Conservation (phyloP, 2,113 vertebrate species). For the Cynoglossus semilaevis region DNA sequence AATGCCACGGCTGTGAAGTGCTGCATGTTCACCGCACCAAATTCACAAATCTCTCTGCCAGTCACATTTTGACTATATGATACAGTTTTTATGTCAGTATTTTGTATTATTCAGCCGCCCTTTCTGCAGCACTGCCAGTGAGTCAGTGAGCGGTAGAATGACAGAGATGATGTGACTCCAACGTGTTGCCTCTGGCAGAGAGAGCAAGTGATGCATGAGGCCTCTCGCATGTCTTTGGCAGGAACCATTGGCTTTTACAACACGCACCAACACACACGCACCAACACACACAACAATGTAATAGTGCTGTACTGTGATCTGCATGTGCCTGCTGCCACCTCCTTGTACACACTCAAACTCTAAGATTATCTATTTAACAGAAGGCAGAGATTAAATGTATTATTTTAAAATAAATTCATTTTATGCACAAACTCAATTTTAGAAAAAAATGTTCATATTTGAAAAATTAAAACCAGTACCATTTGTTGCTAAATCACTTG, state of each 20-base stretch:
- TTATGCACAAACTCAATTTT: no score
- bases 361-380: neutral
- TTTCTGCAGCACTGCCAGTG: conserved; percentile 10
- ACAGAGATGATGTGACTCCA: conserved; percentile 29
- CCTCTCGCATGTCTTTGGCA: conserved; percentile 55
- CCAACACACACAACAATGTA: conserved; percentile 3
- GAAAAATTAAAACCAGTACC: no score
- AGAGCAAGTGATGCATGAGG: conserved; percentile 63
- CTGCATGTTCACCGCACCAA: conserved; percentile 46
- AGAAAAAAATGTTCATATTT: no score
- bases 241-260: conserved; percentile 37
- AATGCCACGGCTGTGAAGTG: conserved; percentile 51
- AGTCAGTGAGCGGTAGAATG: conserved; percentile 50
- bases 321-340: conserved; percentile 50
- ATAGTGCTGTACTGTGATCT: conserved; percentile 30
- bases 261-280: conserved; percentile 15
- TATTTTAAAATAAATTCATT: no score
- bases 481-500: no score
- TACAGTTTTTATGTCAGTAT: neutral
- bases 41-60: conserved; percentile 29
- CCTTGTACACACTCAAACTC: conserved; percentile 24
- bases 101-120: conserved; percentile 7
- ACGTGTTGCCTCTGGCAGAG: conserved; percentile 50
- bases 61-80: conserved; percentile 26
- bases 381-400: no score